Conservation (phyloP, 2,888 invertebrate species). For the Kryphioiulus occultus region DNA sequence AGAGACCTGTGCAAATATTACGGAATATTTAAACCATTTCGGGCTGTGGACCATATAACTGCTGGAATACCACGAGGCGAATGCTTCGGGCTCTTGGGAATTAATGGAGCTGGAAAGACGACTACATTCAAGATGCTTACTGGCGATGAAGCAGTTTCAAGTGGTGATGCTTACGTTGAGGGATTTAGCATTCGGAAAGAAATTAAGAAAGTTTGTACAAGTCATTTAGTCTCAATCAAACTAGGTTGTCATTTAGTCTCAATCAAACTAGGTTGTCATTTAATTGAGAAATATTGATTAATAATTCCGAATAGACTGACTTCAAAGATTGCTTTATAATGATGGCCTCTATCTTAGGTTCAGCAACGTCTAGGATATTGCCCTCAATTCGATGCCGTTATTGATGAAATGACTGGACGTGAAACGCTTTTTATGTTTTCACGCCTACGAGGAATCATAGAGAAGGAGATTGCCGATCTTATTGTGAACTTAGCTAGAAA, state of each 20-base stretch:
- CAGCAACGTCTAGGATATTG: constrained; percentile 70
- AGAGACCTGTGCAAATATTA: constrained; percentile 76
- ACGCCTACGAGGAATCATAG: constrained; percentile 70
- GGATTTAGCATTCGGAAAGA: constrained; percentile 54
- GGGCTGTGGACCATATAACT: constrained; percentile 81
- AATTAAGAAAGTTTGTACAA: constrained; percentile 56
- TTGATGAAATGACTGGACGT: constrained; percentile 75
- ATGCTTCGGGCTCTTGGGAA: constrained; percentile 82
- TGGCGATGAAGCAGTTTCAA: constrained; percentile 64
- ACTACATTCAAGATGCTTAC: constrained; percentile 78
- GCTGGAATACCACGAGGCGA: constrained; percentile 75
- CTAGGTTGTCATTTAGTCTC: too few species aligned
- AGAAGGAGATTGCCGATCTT: constrained; percentile 61
- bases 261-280: too few species aligned
- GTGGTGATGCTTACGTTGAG: constrained; percentile 63
- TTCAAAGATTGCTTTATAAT: not conserved
- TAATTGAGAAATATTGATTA: not conserved
- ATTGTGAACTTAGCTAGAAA: constrained; percentile 66
- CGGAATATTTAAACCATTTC: constrained; percentile 65
- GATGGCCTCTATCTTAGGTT: constrained; percentile 56
- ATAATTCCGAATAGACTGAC: not conserved
- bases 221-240: too few species aligned
- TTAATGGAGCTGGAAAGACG: constrained; percentile 88
- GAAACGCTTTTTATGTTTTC: constrained; percentile 74
- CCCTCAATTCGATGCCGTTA: constrained; percentile 78